Evolutionary conservation across 2,888 invertebrate genomes (phyloP), one percentile per base, ranked within the genome.

Genomic region (Agapostemon virescens): DNA sequence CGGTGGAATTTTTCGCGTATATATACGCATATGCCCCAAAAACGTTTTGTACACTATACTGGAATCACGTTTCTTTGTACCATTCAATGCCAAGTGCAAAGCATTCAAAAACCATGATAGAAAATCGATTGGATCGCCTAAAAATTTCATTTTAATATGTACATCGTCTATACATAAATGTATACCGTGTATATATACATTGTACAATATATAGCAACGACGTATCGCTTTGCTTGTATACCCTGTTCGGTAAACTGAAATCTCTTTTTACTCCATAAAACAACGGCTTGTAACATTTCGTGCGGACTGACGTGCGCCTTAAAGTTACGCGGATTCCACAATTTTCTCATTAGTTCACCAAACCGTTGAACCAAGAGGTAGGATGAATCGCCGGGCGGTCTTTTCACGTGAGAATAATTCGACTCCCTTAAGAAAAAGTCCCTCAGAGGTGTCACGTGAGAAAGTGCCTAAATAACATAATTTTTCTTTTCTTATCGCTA

Each of bases 301-400:
- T 99, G 99, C 0, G 99, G 99, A 30, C 98, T 99, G 0, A 99
- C 99, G 91, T 99, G 99, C 0, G 99, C 97, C 93, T 99, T 99
- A 92, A 99, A 99, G 90, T 99, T 99, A 58, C 98, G 94, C 0
- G 99, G 99, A 93, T 99, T 99, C 99, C 99, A 99, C 88, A 99
- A 94, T 92, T 99, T 99, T 26, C 99, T 94, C 93, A 99, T 95
- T 40, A 99, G 94, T 92, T 99, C 99, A 0, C 99, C 99, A 92
- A 98, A 99, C 90, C 96, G 93, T 91, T 98, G 97, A 0, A 98
- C 98, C 67, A 99, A 93, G 40, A 98, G 94, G 90, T 97, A 98
- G 75, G 97, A 96, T 2, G 98, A 98, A 93, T 99, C 99, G 0
- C 99, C 99, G 0, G 99, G 98, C 0, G 99, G 98, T 64, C 98